These are phyloP conservation scores for Microtus ochrogaster DNA, from an alignment of 2,113 vertebrate species.

Conservation along the genomic window DNA sequence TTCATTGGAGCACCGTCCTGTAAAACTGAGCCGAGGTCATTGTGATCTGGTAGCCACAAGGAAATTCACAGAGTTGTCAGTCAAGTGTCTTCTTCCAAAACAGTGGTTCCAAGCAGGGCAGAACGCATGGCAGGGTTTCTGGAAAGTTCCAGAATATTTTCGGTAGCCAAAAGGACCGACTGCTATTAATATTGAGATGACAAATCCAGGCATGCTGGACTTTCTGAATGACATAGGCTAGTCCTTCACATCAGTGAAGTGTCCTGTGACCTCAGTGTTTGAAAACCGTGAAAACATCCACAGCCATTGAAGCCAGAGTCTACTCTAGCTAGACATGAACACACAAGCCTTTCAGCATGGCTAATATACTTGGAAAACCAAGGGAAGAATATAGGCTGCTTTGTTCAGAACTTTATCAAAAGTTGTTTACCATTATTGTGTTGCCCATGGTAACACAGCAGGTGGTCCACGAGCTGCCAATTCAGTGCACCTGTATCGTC, in stretches of 20 bases:
- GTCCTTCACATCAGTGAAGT: neutral
- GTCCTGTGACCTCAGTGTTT: neutral
- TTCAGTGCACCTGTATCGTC: neutral
- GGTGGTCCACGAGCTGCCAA: neutral
- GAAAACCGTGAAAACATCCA: neutral
- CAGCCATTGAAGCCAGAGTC: neutral
- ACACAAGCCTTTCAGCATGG: neutral
- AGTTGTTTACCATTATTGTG: neutral
- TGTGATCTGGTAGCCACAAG: neutral
- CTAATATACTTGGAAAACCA: neutral
- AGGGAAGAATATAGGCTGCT: neutral
- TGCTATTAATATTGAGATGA: neutral
- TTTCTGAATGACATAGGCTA: fast-evolving
- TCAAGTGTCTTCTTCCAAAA: neutral
- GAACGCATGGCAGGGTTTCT: neutral
- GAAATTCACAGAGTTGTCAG: neutral
- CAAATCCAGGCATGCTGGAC: neutral
- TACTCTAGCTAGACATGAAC: neutral
- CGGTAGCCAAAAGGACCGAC: neutral
- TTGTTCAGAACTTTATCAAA: constrained; percentile 16
- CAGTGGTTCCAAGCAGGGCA: too few species aligned
- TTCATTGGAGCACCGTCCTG: neutral
- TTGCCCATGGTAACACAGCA: neutral
- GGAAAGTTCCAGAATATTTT: neutral
- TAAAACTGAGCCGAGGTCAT: neutral